Evolutionary conservation across 1,140 invertebrate species (phyloP).

Genomic region (Panagrolaimus sp.): DNA sequence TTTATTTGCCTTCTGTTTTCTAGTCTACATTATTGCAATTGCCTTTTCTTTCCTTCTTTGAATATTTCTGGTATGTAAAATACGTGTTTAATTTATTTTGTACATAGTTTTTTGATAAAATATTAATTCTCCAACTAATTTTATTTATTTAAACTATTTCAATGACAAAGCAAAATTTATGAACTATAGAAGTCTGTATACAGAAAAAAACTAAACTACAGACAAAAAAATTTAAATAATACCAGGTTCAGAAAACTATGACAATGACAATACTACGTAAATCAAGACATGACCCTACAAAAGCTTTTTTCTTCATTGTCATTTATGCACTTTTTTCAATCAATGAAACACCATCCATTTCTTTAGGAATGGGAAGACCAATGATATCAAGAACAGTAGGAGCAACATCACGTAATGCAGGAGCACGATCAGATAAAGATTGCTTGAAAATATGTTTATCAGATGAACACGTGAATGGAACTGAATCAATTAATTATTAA

Average conservation of each 20-base stretch:
- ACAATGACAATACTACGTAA: too few relatives aligned
- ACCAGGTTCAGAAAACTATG: too few relatives aligned
- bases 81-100: constrained; percentile 2
- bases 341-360: constrained; percentile 62
- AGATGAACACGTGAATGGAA: constrained; percentile 59
- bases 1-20: constrained; percentile 37
- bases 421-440: constrained; percentile 43
- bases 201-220: too few relatives aligned
- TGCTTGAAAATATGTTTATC: constrained; percentile 49
- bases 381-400: constrained; percentile 61
- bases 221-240: too few relatives aligned
- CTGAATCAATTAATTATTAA: constrained; percentile 13
- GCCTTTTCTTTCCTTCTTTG: constrained; percentile 46
- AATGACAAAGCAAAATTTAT: too few relatives aligned
- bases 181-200: too few relatives aligned
- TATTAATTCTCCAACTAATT: too few relatives aligned
- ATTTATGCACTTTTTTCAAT: constrained; percentile 33
- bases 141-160: too few relatives aligned
- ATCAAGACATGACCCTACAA: too few relatives aligned
- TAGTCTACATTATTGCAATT: constrained; percentile 44
- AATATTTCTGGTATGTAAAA: constrained; percentile 6
- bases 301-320: too few relatives aligned
- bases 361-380: constrained; percentile 60
- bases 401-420: constrained; percentile 63
- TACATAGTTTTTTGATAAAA: neutral